Conservation (phyloP, 2,888 invertebrate species). For the Leucophora obtusa region DNA sequence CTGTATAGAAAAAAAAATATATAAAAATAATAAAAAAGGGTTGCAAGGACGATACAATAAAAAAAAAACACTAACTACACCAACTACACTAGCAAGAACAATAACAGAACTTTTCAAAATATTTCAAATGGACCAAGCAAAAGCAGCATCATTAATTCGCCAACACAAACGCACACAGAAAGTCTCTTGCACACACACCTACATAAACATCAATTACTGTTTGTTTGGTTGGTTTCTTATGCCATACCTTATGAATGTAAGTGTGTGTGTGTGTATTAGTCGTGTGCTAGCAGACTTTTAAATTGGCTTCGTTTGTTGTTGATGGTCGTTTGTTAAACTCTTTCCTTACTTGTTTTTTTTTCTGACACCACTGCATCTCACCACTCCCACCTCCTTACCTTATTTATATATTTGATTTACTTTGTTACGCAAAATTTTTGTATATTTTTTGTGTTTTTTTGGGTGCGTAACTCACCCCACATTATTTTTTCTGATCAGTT, state of each 20-base stretch:
- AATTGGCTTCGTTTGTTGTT: slow-evolving; percentile 57
- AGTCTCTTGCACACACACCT: background rate
- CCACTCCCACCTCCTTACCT: background rate
- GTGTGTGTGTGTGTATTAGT: background rate
- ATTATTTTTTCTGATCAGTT: background rate
- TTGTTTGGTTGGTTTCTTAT: slow-evolving; percentile 33
- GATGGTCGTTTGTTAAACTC: slow-evolving; percentile 46
- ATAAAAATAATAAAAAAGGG: slow-evolving; percentile 49
- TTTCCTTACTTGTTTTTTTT: slow-evolving; percentile 6
- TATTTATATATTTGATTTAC: slow-evolving; percentile 38
- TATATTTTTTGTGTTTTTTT: background rate
- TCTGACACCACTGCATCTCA: slow-evolving; percentile 16
- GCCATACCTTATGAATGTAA: slow-evolving; percentile 23
- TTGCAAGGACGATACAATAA: slow-evolving; percentile 47
- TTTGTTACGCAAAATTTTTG: slow-evolving; percentile 45
- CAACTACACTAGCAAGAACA: slow-evolving; percentile 18
- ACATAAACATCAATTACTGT: background rate
- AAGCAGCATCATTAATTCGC: slow-evolving; percentile 63
- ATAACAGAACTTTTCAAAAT: slow-evolving; percentile 19
- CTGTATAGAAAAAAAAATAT: slow-evolving; percentile 12
- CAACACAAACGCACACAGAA: slow-evolving; percentile 37
- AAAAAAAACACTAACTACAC: slow-evolving; percentile 16
- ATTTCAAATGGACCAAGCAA: slow-evolving; percentile 59
- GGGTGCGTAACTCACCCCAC: slow-evolving; percentile 26
- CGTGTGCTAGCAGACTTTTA: slow-evolving; percentile 58